Evolutionary conservation across 2,888 invertebrate genomes (phyloP), one percentile per base, ranked within the genome.

Genomic region (Drosophila eohydei): DNA sequence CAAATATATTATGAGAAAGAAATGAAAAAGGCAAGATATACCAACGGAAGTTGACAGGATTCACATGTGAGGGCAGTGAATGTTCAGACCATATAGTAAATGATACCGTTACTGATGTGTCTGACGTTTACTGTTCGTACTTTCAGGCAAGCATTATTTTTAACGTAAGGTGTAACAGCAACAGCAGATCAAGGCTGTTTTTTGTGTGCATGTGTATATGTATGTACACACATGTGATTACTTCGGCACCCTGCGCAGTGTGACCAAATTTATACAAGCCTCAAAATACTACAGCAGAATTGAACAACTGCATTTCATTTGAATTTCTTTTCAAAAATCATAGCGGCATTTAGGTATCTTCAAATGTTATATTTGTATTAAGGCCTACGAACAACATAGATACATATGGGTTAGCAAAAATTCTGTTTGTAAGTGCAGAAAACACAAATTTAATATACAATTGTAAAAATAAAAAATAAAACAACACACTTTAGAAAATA

Each of bases 191-290:
- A 74, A 72, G 78, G 88, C 75, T 75, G 67, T 70, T 84, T 52
- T 80, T 71, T 56, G 55, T 57, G 36, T 61, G 44, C 28, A 51
- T 66, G 36, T 41, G 40, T 56, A 11, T 59, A 65, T 62, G 21
- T 55, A 63, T 3, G 40, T 43, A 78, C 58, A 85, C 69, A 89
- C 89, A 90, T 89, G 86, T 90, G 89, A 90, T 86, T 86, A 71
- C 64, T 71, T 40, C 56, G 57, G 46, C 48, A 57, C 32, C 36
- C 44, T 46, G 56, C 8, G 57, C 64, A 82, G 83, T 83, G 89
- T 83, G 83, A 40, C 83, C 89, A 51, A 21, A 32, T 41, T 56
- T 48, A 26, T 9, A 14, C 28, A 36, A 40, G 16, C 34, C 30
- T 30, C 43, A 61, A 62, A 56, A 75, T 69, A 75, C 59, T 57